Evolutionary conservation across 2,888 invertebrate genomes (phyloP).

Genomic region (Morpho deidamia): DNA sequence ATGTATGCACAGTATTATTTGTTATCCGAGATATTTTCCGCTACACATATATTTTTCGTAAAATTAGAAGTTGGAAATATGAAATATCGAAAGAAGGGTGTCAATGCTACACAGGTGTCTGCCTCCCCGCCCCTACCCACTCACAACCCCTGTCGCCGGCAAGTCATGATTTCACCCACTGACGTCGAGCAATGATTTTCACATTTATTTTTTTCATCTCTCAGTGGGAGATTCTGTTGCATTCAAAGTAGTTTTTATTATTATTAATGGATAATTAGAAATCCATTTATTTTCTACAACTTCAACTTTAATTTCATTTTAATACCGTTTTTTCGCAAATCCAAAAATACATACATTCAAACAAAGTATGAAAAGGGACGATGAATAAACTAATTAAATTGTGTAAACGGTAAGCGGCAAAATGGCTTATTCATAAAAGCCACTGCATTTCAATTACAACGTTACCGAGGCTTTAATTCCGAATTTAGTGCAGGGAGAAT

Average conservation of each 20-base stretch:
- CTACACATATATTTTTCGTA: slow-evolving; percentile 11
- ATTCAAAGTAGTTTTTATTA: background rate
- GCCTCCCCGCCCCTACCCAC: slow-evolving; percentile 22
- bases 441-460: slow-evolving; percentile 9
- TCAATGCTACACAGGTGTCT: slow-evolving; percentile 28
- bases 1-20: slow-evolving; percentile 5
- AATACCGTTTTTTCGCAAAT: no score
- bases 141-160: slow-evolving; percentile 24
- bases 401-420: slow-evolving; percentile 1
- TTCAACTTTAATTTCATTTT: background rate
- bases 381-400: background rate
- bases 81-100: slow-evolving; percentile 28
- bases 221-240: background rate
- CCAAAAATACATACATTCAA: background rate
- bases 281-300: background rate
- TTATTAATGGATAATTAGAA: background rate
- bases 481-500: slow-evolving; percentile 62
- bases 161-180: slow-evolving; percentile 26
- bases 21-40: background rate
- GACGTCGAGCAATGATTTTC: slow-evolving; percentile 23
- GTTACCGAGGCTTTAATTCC: slow-evolving; percentile 51
- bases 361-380: background rate
- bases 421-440: slow-evolving; percentile 8
- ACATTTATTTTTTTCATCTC: slow-evolving; percentile 12
- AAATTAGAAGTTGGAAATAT: slow-evolving; percentile 18